phyloP scores from a whole-genome alignment of 2,113 vertebrate species.

The Dromiciops gliroides region DNA sequence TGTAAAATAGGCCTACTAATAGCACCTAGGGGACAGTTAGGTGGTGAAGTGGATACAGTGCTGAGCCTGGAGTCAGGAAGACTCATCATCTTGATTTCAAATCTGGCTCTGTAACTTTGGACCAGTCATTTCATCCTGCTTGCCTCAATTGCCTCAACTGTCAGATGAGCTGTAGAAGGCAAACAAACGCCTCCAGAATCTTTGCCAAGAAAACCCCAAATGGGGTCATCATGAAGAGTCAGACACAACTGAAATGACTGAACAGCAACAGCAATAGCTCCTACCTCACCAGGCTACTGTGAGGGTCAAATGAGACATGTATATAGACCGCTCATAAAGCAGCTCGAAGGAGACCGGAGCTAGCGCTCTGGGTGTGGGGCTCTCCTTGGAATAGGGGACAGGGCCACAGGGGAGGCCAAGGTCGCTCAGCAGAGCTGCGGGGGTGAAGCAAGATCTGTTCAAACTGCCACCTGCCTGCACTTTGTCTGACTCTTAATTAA shows the following conservation, averaged over 20 bases:
- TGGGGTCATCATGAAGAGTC: neutral
- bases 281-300: neutral
- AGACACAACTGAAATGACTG: neutral
- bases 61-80: neutral
- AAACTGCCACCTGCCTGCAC: neutral
- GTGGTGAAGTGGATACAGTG: neutral
- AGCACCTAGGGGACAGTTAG: neutral
- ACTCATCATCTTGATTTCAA: neutral
- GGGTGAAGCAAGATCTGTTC: neutral
- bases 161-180: neutral
- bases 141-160: neutral
- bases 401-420: fast-evolving
- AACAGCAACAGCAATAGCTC: neutral
- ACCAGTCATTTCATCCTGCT: neutral
- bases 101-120: neutral
- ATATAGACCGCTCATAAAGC: neutral
- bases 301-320: neutral
- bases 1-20: neutral
- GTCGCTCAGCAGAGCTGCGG: neutral
- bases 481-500: neutral
- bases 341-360: neutral
- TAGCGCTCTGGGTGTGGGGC: neutral
- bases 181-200: neutral
- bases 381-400: neutral
- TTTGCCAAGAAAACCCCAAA: neutral